Evolutionary conservation across 2,113 vertebrate species (phyloP).

Genomic region (Ia io): DNA sequence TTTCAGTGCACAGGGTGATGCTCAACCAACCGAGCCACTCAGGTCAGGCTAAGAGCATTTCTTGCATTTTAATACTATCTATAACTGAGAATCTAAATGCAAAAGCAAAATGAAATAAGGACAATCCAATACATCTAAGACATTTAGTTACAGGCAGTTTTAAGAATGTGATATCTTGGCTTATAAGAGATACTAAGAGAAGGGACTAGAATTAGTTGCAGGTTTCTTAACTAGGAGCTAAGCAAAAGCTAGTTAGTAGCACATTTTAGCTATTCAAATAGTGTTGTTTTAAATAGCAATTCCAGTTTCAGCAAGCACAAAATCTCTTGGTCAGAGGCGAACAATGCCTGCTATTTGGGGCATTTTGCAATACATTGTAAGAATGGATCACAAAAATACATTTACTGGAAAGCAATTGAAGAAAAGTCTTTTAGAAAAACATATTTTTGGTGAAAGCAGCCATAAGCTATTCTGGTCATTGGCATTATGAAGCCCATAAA

Average conservation of each 20-base stretch:
- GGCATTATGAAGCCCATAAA: constrained; percentile 45
- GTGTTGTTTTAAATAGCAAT: not conserved
- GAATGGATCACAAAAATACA: constrained; percentile 50
- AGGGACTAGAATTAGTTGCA: not conserved
- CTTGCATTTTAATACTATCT: not conserved
- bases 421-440: constrained; percentile 27
- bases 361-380: constrained; percentile 57
- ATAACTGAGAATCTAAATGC: not conserved
- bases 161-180: not conserved
- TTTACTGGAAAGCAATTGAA: constrained; percentile 70
- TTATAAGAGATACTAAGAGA: not conserved
- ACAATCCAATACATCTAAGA: not conserved
- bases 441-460: constrained; percentile 53
- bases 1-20: no score
- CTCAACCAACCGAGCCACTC: no score
- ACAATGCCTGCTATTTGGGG: constrained; percentile 56
- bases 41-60: not conserved
- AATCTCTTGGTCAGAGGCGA: constrained; percentile 31
- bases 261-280: not conserved
- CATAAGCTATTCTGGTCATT: constrained; percentile 51
- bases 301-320: not conserved
- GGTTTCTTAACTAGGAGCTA: not conserved
- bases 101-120: not conserved
- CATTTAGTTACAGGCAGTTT: not conserved
- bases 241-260: not conserved